Evolutionary conservation across 2,113 vertebrate species (phyloP).

Genomic region (Podarcis muralis): DNA sequence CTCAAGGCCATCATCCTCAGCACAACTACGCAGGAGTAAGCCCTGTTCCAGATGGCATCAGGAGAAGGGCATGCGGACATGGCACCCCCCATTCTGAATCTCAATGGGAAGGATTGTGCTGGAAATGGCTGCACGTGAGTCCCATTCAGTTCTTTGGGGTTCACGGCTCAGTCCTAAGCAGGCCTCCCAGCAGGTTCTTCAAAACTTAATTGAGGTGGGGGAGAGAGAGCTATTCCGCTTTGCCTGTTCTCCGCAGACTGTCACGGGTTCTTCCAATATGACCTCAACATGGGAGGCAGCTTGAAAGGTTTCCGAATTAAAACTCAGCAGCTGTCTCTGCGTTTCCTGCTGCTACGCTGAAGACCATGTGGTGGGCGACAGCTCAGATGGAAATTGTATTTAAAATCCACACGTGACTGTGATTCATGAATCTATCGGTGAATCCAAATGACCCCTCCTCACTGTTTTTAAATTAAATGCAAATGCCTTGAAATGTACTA

Average conservation of each 20-base stretch:
- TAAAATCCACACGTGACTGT: background rate
- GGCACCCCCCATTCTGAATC: background rate
- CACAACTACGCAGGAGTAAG: background rate
- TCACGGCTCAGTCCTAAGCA: background rate
- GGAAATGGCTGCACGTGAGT: too few relatives aligned
- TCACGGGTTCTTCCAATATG: background rate
- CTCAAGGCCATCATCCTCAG: background rate
- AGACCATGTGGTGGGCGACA: background rate
- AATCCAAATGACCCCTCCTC: background rate
- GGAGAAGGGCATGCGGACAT: too few relatives aligned
- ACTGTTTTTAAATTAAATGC: background rate
- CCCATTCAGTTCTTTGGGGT: background rate
- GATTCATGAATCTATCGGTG: background rate
- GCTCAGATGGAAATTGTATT: background rate
- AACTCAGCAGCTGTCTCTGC: background rate
- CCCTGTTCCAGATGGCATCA: too few relatives aligned
- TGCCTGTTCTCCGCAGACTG: background rate
- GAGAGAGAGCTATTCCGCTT: background rate
- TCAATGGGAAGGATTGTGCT: background rate
- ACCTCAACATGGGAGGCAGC: background rate
- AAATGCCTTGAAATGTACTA: background rate
- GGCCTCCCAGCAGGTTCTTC: background rate
- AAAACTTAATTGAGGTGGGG: background rate
- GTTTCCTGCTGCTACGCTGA: background rate
- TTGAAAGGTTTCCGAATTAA: background rate